phyloP scores from a whole-genome alignment of 2,797 vertebrate genomes.

The Liasis olivaceus region DNA sequence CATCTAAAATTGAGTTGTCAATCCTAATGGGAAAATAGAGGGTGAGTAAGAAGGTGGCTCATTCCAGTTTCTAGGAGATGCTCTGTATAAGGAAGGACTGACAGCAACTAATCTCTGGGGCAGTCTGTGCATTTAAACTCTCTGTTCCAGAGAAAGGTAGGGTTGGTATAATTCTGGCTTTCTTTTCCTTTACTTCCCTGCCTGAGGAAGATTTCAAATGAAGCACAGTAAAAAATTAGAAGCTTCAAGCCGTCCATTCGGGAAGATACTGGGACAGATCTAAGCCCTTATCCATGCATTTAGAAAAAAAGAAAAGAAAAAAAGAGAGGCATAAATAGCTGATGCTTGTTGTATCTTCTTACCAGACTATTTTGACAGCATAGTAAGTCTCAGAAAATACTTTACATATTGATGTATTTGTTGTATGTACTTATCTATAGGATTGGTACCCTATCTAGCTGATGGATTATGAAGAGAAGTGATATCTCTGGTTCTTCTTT shows the following conservation, averaged over 20 bases:
- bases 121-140: slow-evolving; percentile 43
- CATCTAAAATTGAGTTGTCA: slow-evolving; percentile 35
- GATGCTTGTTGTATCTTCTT: neutral
- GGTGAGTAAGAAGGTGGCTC: slow-evolving; percentile 28
- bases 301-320: neutral
- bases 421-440: neutral
- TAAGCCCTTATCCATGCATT: neutral
- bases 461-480: neutral
- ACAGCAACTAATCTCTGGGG: slow-evolving; percentile 34
- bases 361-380: neutral
- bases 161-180: neutral
- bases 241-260: neutral
- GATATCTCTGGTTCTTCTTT: neutral
- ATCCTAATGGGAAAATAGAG: slow-evolving; percentile 31
- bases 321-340: no score
- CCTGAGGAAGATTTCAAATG: neutral
- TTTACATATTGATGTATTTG: neutral
- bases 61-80: slow-evolving; percentile 38
- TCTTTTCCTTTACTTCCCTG: neutral
- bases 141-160: slow-evolving; percentile 18
- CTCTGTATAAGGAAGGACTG: slow-evolving; percentile 36
- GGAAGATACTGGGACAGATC: slow-evolving; percentile 30
- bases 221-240: neutral
- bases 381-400: neutral
- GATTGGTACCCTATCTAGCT: neutral